phyloP scores from a whole-genome alignment of 2,888 invertebrate species.

The Pheosia tremula region DNA sequence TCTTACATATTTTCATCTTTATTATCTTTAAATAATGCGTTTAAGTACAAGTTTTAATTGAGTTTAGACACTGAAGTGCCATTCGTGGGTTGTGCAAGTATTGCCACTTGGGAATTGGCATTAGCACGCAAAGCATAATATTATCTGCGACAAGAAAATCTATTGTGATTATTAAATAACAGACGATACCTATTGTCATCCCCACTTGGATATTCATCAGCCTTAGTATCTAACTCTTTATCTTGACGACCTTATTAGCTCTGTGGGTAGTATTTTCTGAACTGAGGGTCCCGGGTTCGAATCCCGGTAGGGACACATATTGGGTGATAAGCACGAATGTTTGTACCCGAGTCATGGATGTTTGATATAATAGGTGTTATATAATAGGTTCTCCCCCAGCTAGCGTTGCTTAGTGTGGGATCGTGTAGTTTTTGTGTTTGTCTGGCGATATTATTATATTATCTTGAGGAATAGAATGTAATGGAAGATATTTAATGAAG shows the following conservation, averaged over 20 bases:
- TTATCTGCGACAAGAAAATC: background rate
- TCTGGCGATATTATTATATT: too few species aligned
- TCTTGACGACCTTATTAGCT: background rate
- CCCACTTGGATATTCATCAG: background rate
- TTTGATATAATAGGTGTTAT: too few species aligned
- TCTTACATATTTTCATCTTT: background rate
- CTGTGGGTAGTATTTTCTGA: too few species aligned
- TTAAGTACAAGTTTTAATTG: background rate
- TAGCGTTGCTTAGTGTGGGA: too few species aligned
- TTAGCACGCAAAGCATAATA: background rate
- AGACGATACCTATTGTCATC: background rate
- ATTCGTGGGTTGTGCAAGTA: background rate
- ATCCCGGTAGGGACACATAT: too few species aligned
- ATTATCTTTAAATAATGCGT: constrained; percentile 9
- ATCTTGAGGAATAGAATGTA: too few species aligned
- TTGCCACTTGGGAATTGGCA: background rate
- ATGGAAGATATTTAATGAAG: too few species aligned
- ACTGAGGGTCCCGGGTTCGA: too few species aligned
- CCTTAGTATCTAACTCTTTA: background rate
- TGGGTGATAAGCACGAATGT: too few species aligned
- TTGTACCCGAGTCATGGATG: too few species aligned
- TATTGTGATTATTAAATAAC: background rate
- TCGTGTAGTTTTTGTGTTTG: too few species aligned
- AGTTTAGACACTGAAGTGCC: constrained; percentile 3
- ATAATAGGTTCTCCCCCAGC: too few species aligned